phyloP scores from a whole-genome alignment of 2,888 invertebrate genomes.

The Yponomeuta evonymella region DNA sequence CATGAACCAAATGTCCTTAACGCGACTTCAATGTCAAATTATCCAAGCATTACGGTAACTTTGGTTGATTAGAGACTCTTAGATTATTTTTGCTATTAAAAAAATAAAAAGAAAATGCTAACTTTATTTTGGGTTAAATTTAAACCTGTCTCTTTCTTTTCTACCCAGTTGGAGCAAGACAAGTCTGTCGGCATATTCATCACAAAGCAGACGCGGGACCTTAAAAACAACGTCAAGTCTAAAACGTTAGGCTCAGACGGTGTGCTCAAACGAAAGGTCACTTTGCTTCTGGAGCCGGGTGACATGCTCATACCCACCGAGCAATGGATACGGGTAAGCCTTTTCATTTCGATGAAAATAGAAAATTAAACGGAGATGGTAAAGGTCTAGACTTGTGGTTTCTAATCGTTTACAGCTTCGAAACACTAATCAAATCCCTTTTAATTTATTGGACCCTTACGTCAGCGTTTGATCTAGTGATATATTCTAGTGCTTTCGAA shows the following conservation, averaged over 20 bases:
- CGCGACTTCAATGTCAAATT: too few species aligned
- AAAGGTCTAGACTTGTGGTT: too few species aligned
- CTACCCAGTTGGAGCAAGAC: constrained; percentile 56
- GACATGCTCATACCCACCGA: constrained; percentile 64
- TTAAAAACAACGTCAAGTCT: constrained; percentile 45
- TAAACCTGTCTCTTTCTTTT: constrained; percentile 11
- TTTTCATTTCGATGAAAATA: too few species aligned
- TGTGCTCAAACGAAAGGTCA: constrained; percentile 63
- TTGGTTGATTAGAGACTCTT: background rate
- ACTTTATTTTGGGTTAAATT: background rate
- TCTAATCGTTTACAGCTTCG: too few species aligned
- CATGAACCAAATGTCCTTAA: too few species aligned
- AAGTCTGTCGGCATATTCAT: constrained; percentile 65
- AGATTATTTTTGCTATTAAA: too few species aligned
- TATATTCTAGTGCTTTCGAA: too few species aligned
- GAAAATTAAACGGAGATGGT: too few species aligned
- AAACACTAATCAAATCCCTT: too few species aligned
- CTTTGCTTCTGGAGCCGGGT: constrained; percentile 67
- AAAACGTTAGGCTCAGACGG: constrained; percentile 48
- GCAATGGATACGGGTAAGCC: constrained; percentile 68
- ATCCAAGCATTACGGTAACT: too few species aligned
- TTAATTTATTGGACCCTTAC: too few species aligned
- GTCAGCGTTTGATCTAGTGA: too few species aligned
- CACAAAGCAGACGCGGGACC: constrained; percentile 56
- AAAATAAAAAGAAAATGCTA: background rate